Conservation (phyloP, 2,888 invertebrate genomes). For the Himalopsyche tibetana region DNA sequence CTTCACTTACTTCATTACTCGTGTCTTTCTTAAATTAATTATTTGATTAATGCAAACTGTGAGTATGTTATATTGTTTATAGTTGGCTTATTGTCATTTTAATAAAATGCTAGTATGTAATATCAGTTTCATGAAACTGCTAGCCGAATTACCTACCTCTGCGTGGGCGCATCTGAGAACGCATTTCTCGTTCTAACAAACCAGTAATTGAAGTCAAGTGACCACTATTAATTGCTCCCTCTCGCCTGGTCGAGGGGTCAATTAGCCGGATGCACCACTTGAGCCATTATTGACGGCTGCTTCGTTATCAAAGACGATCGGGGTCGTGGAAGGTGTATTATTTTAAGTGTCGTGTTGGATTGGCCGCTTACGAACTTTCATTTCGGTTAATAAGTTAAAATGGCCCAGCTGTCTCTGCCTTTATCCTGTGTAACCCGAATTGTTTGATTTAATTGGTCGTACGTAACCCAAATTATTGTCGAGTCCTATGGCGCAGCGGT, state of each 20-base stretch:
- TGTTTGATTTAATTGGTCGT: too few species aligned
- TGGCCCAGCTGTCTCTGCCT: too few species aligned
- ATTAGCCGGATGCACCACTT: conserved; percentile 63
- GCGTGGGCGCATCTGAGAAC: conserved; percentile 21
- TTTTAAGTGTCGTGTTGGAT: not conserved
- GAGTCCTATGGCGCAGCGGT: too few species aligned
- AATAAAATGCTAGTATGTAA: too few species aligned
- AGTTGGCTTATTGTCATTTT: too few species aligned
- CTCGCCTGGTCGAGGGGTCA: conserved; percentile 55
- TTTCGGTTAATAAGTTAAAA: not conserved
- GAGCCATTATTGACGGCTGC: conserved; percentile 42
- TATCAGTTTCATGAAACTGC: not conserved
- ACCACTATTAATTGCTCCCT: conserved; percentile 53
- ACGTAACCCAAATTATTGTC: too few species aligned
- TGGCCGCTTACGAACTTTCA: not conserved
- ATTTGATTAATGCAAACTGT: too few species aligned
- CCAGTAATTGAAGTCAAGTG: conserved; percentile 61
- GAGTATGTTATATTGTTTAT: too few species aligned
- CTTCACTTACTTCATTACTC: too few species aligned
- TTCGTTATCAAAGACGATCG: conserved; percentile 10
- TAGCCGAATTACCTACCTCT: not conserved
- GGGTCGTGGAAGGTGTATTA: not conserved
- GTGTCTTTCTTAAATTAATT: too few species aligned
- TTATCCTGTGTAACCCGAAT: too few species aligned
- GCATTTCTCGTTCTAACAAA: conserved; percentile 21